These are phyloP conservation scores for Coilia nasus DNA, from an alignment of 2,797 vertebrate species.

Conservation along the genomic window DNA sequence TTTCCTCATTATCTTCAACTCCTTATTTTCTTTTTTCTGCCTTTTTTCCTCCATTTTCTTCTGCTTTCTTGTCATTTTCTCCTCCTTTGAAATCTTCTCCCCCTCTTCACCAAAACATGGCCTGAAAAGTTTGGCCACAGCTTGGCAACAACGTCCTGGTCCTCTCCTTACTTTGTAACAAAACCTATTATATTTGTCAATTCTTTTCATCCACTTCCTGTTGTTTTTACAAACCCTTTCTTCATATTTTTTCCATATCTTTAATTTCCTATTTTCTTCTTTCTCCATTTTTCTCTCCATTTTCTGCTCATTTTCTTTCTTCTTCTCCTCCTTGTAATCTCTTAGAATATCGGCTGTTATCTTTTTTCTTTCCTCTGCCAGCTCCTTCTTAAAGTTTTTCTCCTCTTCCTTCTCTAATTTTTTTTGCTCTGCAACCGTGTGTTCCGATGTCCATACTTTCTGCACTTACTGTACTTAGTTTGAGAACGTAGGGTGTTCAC, in stretches of 20 bases:
- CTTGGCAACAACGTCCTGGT: not conserved
- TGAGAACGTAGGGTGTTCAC: no score
- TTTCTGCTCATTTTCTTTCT: not conserved
- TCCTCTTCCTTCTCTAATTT: not conserved
- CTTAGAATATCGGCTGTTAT: not conserved
- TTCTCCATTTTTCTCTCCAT: not conserved
- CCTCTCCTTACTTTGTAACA: not conserved
- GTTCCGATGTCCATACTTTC: no score
- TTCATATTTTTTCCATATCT: not conserved
- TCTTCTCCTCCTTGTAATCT: not conserved
- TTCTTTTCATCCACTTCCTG: not conserved
- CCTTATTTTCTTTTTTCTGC: not conserved
- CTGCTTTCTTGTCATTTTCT: not conserved
- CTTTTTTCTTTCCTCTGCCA: not conserved
- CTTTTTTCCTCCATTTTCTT: not conserved
- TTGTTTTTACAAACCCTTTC: not conserved
- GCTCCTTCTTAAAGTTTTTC: not conserved
- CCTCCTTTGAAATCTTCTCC: not conserved
- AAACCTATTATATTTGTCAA: not conserved
- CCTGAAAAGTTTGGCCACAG: not conserved
- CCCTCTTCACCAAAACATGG: not conserved
- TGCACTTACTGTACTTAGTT: no score
- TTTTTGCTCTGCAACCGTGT: no score
- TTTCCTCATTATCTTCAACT: no score
- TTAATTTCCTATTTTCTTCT: not conserved